These are phyloP conservation scores for Oreotrochilus melanogaster DNA, from an alignment of 2,113 vertebrate genomes.

Conservation along the genomic window DNA sequence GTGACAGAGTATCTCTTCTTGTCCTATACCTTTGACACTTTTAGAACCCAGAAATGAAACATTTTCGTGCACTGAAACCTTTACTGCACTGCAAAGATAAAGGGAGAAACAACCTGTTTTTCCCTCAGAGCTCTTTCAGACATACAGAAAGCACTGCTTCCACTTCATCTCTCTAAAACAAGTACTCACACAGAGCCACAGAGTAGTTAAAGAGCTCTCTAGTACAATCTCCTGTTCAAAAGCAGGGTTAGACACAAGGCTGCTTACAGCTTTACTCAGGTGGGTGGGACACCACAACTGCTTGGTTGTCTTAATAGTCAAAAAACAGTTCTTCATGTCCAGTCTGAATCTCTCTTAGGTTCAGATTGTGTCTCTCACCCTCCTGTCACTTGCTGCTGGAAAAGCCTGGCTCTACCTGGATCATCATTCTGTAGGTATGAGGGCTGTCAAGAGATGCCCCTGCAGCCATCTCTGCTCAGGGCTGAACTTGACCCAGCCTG, in stretches of 20 bases:
- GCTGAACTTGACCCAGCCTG: neutral
- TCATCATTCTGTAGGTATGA: neutral
- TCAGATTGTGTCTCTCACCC: neutral
- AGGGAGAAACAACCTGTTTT: neutral
- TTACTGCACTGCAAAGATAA: neutral
- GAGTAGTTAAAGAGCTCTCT: neutral
- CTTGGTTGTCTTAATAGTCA: neutral
- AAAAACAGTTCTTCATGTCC: neutral
- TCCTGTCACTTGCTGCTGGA: fast-evolving
- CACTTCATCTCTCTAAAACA: neutral
- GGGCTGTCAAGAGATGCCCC: neutral
- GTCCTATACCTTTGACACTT: neutral
- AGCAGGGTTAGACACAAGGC: neutral
- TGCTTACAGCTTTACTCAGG: neutral
- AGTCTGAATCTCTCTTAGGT: neutral
- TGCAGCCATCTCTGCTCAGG: fast-evolving
- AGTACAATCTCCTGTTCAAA: neutral
- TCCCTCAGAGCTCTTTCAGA: neutral
- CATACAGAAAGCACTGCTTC: neutral
- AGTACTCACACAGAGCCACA: neutral
- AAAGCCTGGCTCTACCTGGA: neutral
- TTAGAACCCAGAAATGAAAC: neutral
- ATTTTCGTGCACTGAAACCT: neutral
- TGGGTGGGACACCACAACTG: neutral
- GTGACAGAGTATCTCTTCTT: neutral